Evolutionary conservation across 64 coral and sea anemone genomes (phyloP), one percentile per base, ranked within the genome.

Genomic region (Pachyseris speciosa): DNA sequence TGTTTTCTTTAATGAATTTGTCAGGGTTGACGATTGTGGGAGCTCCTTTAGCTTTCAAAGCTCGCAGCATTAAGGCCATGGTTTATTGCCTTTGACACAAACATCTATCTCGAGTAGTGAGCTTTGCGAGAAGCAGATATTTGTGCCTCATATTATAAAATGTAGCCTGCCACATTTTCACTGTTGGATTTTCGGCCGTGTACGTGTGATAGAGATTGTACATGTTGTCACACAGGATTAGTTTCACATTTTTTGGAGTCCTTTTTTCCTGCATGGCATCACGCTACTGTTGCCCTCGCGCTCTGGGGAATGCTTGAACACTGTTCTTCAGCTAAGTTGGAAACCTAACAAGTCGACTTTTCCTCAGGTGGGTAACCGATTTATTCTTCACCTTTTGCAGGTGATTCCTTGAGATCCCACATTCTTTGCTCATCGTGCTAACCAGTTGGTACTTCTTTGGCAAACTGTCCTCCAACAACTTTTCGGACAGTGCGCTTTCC

Each of bases 191-290:
- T 78, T 89, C 88, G 31, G 88, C 88, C 25, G 83, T 29, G 30
- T 83, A 91, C 29, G 80, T 91, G 25, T 53, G 5, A n/a, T 65
- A 52, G 30, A 69, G 63, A 64, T 91, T 91, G 41, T 91, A 91
- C 7, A 83, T 26, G 9, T 83, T 69, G 44, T 91, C 76, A 45
- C 75, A 68, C 41, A 83, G 27, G 70, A 90, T 90, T 30, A 68
- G 53, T 9, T 39, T 76, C 75, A 45, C 75, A 81, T 42, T 16
- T 90, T 91, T 91, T 91, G 33, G 59, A 15, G 25, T 83, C 88
- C 45, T 83, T 80, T 83, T 91, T 83, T 2, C 88, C 76, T n/a
- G n/a, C n/a, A n/a, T 30, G 75, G 63, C 88, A 91, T 91, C 63
- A 91, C 83, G 32, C 75, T 8, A 67, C 88, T 91, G 27, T 83